Conservation (phyloP, 2,797 vertebrate genomes). For the Echiichthys vipera region DNA sequence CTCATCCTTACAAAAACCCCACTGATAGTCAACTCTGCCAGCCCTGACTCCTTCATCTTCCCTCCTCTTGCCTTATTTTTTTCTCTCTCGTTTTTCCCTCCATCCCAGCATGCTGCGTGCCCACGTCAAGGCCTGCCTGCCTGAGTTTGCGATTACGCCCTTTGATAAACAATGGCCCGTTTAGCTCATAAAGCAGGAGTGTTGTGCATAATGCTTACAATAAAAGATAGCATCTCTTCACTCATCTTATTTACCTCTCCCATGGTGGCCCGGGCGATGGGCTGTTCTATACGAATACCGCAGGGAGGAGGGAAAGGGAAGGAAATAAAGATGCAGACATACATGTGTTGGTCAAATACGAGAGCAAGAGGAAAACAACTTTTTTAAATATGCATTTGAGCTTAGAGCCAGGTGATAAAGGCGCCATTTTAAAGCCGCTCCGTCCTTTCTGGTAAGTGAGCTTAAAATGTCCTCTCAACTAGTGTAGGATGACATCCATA, state of each 20-base stretch:
- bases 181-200: constrained; percentile 85
- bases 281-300: constrained; percentile 93
- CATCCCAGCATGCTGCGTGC: constrained; percentile 62
- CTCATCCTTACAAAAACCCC: constrained; percentile 83
- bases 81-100: constrained; percentile 56
- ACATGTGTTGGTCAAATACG: constrained; percentile 84
- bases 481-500: constrained; percentile 53
- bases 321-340: constrained; percentile 58
- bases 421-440: constrained; percentile 72
- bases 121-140: constrained; percentile 72
- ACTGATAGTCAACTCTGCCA: constrained; percentile 79
- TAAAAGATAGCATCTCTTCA: constrained; percentile 97
- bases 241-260: constrained; percentile 96
- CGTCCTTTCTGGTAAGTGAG: constrained; percentile 54
- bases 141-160: constrained; percentile 75
- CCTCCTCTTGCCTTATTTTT: constrained; percentile 58
- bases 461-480: constrained; percentile 65
- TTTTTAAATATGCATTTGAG: constrained; percentile 81
- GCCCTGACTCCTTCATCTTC: constrained; percentile 76
- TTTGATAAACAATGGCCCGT: constrained; percentile 81
- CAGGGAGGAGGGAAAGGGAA: constrained; percentile 45
- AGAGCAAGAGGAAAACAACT: constrained; percentile 46
- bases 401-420: constrained; percentile 88
- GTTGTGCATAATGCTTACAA: constrained; percentile 93
- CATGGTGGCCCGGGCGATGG: constrained; percentile 80